Base-by-base conservation (phyloP, 2,888 invertebrate genomes). In the Lochmaea crataegi region DNA sequence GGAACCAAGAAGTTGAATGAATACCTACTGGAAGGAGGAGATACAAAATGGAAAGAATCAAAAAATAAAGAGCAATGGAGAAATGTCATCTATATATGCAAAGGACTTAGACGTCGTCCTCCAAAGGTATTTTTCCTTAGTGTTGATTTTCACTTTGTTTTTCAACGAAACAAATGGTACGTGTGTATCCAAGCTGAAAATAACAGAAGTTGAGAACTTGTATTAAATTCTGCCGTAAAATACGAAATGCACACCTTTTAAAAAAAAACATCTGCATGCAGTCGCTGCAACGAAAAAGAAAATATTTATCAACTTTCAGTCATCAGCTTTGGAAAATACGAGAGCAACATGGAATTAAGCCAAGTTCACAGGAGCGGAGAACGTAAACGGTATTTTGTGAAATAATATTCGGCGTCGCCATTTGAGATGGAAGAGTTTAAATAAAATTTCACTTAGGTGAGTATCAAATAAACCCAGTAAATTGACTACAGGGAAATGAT, bases 301-400 rank as follows among this genome's bases (percentile, higher is more conserved):
- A 53, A 53, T 53, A 53, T 53, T 53, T 53, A 53, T 48, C 53
- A 53, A 53, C 53, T 53, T 53, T 16, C 16, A 53, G 53, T 53
- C 53, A 53, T 18, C 53, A 16, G 18, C 53, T 53, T 18, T 18
- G 53, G 32, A 16, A 53, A 16, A 53, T 53, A 16, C 53, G 2
- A 10, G 18, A 48, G 48, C 14, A 48, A n/a, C 48, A 14, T 48
- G 53, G 18, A 16, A 53, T 18, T 18, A 18, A 18, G 16, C 53
- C 53, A 10, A 45, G 45, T 11, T 45, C 14, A 45, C 53, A 53
- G 18, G 53, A 16, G 53, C 53, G 9, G 11, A 18, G 16, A 53
- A 18, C n/a, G 10, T 53, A 10, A 16, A 2, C 11, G 16, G 18
- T 10, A 11, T 53, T 53, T 18, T 10, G 16, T 53, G 53, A 18